A percentile compares a stretch with the other conserved stretches of the same genome.
Conservation (phyloP, 2,888 invertebrate species). For the Bembecia ichneumoniformis region DNA sequence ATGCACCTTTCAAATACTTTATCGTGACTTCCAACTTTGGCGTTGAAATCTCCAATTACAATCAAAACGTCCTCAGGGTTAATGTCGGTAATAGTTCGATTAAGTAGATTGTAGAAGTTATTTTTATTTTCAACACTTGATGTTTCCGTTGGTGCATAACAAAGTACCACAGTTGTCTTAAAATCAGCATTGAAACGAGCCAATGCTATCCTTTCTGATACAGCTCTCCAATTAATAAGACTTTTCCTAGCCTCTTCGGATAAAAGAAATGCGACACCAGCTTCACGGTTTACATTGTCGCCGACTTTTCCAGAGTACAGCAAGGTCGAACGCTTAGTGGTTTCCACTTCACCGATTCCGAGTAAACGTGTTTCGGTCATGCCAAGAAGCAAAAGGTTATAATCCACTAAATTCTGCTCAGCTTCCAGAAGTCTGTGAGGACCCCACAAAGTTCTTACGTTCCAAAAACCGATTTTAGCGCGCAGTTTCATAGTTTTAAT, state of each 20-base stretch:
- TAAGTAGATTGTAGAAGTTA: not conserved
- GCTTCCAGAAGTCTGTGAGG: not conserved
- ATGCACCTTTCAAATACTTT: not conserved
- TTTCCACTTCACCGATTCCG: not conserved
- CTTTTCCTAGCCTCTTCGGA: not conserved
- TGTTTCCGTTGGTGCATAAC: not conserved
- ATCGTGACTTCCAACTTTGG: not conserved
- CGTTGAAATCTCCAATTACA: not conserved
- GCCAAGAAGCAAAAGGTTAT: not conserved
- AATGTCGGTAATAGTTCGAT: not conserved
- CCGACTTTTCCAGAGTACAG: not conserved
- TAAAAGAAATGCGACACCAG: not conserved
- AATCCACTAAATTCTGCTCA: not conserved
- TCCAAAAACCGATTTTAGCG: not conserved
- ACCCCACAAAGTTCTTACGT: not conserved
- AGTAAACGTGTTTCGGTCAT: not conserved
- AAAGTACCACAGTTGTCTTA: not conserved
- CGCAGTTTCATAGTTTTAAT: not conserved
- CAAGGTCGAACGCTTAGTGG: not conserved
- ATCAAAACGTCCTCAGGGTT: not conserved
- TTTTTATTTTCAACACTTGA: not conserved
- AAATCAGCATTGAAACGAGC: not conserved
- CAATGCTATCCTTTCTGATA: not conserved
- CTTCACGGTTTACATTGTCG: not conserved
- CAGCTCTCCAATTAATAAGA: not conserved